Base-by-base conservation (phyloP, 2,888 invertebrate species). In the Empis stercorea region DNA sequence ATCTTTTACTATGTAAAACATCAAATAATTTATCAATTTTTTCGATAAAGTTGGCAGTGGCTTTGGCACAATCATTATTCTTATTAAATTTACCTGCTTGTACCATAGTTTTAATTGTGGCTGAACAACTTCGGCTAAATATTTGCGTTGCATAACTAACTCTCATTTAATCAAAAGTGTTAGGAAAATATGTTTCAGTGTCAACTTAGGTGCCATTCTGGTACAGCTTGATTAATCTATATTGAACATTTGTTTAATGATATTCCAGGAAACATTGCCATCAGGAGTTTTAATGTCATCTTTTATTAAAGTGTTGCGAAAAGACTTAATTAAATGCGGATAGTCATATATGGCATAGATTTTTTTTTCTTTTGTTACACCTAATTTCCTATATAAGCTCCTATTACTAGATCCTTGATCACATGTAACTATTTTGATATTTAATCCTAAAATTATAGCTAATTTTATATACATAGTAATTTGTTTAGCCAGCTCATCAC, bases 21-120 rank as follows among this genome's bases (percentile, higher is more conserved):
- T 45, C 45, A 30, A 45, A 32, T 11, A 45, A 15, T 40, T 45
- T 45, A 38, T 45, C 37, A n/a, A 45, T 40, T 45, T 45, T 45
- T 30, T 30, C 30, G 5, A 45, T 11, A 23, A 42, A 46, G 27
- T 34, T 36, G n/a, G n/a, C n/a, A n/a, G n/a, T n/a, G n/a, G n/a
- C n/a, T n/a, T n/a, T n/a, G n/a, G n/a, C n/a, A n/a, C 14, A 27
- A 15, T 40, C 20, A 4, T 45, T 17, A 40, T 10, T 37, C 9
- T 11, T 16, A 10, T 39, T 17, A 30, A 36, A 45, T 37, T 45
- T 37, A 9, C 40, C 40, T 16, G 40, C 37, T 40, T 40, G 32
- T 13, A 30, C 13, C 20, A 45, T 37, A 10, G 39, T 45, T 32
- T 32, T 15, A 30, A 38, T 38, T 30, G 43, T 43, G 20, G 46